Percentiles rank a stretch among this genome's conserved stretches.
phyloP scores from a whole-genome alignment of 2,888 invertebrate genomes.

The Notodonta ziczac region DNA sequence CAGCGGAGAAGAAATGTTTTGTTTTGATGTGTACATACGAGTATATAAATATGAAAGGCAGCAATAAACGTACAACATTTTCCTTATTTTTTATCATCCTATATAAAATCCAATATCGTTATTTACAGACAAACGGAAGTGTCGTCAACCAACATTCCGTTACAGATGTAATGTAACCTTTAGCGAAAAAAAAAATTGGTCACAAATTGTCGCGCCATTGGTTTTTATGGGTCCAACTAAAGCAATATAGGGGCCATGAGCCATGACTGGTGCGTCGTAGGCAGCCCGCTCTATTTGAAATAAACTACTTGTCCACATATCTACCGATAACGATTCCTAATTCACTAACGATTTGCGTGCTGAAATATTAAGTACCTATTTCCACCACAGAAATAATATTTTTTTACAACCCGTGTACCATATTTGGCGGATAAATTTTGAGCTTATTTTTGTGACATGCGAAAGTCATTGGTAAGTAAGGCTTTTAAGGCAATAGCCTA shows the following conservation, averaged over 20 bases:
- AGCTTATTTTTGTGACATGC: too few species aligned
- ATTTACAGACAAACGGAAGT: slow-evolving; percentile 30
- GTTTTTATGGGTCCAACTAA: slow-evolving; percentile 32
- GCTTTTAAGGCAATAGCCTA: too few species aligned
- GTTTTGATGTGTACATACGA: slow-evolving; percentile 38
- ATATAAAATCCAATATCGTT: slow-evolving; percentile 36
- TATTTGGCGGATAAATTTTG: too few species aligned
- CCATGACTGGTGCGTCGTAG: slow-evolving; percentile 11
- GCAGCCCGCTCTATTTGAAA: background rate
- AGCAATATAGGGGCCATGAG: slow-evolving; percentile 25
- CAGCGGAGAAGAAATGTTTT: slow-evolving; percentile 23
- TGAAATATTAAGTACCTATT: too few species aligned
- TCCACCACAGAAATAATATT: too few species aligned
- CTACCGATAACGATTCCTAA: background rate
- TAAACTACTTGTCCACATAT: background rate
- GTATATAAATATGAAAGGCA: slow-evolving; percentile 14
- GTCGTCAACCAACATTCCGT: slow-evolving; percentile 19
- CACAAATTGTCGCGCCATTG: slow-evolving; percentile 34
- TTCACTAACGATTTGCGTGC: too few species aligned
- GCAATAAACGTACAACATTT: slow-evolving; percentile 27
- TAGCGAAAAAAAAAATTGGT: slow-evolving; percentile 15
- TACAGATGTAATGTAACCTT: slow-evolving; percentile 15
- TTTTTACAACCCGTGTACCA: too few species aligned
- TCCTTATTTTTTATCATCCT: slow-evolving; percentile 38
- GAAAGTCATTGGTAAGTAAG: too few species aligned